Percentiles rank a stretch among this genome's conserved stretches.
Evolutionary conservation across 2,113 vertebrate genomes (phyloP).

Genomic region (Crotalus horridus): DNA sequence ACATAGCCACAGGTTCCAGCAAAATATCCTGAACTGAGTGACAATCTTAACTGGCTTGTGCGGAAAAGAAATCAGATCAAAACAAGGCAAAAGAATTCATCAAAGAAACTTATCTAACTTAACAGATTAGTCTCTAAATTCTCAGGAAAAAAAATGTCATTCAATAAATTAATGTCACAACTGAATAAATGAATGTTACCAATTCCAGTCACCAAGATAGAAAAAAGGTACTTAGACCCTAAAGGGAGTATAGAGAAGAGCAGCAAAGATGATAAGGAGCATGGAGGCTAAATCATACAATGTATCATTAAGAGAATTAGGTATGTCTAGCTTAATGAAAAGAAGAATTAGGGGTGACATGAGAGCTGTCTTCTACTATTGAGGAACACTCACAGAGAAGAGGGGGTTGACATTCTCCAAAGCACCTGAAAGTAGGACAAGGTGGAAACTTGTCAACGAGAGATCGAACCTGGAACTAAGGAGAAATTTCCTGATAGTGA

Average conservation of each 20-base stretch:
- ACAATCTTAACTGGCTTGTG: constrained; percentile 4
- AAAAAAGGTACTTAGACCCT: not conserved
- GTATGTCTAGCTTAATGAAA: not conserved
- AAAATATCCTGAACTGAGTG: constrained; percentile 29
- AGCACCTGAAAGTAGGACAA: not conserved
- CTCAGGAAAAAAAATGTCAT: not conserved
- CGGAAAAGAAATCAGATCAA: not conserved
- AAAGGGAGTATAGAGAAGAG: not conserved
- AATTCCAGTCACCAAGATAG: not conserved
- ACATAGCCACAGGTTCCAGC: constrained; percentile 36
- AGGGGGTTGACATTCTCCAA: not conserved
- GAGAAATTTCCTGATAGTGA: not conserved
- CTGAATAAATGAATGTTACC: not conserved
- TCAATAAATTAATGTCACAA: not conserved
- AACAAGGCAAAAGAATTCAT: not conserved
- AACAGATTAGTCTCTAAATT: not conserved
- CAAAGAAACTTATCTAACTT: not conserved
- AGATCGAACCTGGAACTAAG: not conserved
- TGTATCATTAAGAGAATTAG: not conserved
- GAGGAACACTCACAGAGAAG: not conserved
- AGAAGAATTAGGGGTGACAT: not conserved
- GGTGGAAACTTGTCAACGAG: not conserved
- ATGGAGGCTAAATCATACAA: not conserved
- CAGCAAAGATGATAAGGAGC: not conserved
- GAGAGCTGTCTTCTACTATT: not conserved